Conservation (phyloP, 2,888 invertebrate species). For the Rhyacophila evoluta region DNA sequence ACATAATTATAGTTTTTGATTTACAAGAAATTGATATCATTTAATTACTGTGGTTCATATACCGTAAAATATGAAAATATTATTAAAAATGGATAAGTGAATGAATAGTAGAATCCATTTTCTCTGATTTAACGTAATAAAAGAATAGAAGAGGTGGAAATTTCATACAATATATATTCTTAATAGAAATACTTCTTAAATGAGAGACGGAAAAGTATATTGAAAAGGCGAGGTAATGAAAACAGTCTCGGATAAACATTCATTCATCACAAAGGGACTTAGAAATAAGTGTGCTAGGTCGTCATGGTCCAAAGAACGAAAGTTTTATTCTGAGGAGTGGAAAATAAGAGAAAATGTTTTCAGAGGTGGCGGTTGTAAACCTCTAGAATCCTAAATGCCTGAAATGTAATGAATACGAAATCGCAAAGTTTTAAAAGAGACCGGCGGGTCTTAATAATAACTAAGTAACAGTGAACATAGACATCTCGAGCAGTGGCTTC, state of each 20-base stretch:
- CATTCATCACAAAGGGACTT: conserved; percentile 4
- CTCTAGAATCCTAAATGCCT: conserved; percentile 8
- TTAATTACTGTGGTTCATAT: too few relatives aligned
- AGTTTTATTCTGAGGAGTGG: conserved; percentile 1
- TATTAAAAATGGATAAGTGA: too few relatives aligned
- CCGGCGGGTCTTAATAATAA: conserved; percentile 9
- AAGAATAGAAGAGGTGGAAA: too few relatives aligned
- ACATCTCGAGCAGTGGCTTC: conserved; percentile 3
- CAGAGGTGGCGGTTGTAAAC: conserved; percentile 19
- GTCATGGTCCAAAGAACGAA: conserved; percentile 3
- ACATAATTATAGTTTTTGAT: too few relatives aligned
- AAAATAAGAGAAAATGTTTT: conserved; percentile 18
- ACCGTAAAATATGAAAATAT: too few relatives aligned
- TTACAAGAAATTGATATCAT: too few relatives aligned
- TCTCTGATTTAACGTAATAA: too few relatives aligned
- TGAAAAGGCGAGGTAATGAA: not conserved
- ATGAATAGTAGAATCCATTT: too few relatives aligned
- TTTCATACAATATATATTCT: too few relatives aligned
- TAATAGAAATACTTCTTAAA: too few relatives aligned
- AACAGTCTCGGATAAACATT: not conserved
- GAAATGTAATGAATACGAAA: conserved; percentile 22
- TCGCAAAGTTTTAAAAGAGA: conserved; percentile 3
- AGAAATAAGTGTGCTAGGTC: conserved; percentile 14
- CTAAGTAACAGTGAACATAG: conserved; percentile 10
- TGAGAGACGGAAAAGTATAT: not conserved